Conservation (phyloP, 2,797 vertebrate species). For the Potorous gilbertii region DNA sequence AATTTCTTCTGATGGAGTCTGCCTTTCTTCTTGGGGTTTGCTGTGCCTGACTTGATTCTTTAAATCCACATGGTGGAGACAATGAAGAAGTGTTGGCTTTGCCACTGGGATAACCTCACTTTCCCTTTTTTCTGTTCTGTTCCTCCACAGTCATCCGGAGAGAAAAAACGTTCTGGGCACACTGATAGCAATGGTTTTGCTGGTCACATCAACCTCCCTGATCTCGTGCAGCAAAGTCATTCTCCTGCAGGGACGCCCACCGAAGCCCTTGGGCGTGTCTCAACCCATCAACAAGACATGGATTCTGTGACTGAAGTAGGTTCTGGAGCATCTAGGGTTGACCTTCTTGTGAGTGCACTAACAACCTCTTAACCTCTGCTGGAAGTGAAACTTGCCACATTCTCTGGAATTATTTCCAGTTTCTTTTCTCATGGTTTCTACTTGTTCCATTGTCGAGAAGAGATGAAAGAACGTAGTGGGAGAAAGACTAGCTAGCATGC, state of each 20-base stretch:
- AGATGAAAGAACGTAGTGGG: neutral
- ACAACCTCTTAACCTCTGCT: neutral
- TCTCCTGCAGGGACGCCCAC: constrained; percentile 93
- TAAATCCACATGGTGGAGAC: neutral
- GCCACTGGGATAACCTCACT: neutral
- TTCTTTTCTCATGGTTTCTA: constrained; percentile 3
- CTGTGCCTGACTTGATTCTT: neutral
- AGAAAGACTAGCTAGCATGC: neutral
- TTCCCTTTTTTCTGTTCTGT: constrained; percentile 80
- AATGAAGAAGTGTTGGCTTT: neutral
- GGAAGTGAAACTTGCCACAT: neutral
- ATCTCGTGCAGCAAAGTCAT: constrained; percentile 96
- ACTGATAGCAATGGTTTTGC: constrained; percentile 94
- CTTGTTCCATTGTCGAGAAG: neutral
- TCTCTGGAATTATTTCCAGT: constrained; percentile 1
- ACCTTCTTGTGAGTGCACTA: neutral
- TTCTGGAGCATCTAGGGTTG: constrained; percentile 58
- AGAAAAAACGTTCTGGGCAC: constrained; percentile 93
- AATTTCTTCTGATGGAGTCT: neutral
- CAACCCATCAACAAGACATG: constrained; percentile 91
- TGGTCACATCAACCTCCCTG: constrained; percentile 95
- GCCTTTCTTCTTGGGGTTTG: constrained; percentile 28
- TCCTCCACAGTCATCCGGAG: constrained; percentile 91
- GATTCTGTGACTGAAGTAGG: constrained; percentile 93
- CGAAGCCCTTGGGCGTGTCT: constrained; percentile 89